Conservation (phyloP, 2,888 invertebrate species). For the Parnassius mnemosyne region DNA sequence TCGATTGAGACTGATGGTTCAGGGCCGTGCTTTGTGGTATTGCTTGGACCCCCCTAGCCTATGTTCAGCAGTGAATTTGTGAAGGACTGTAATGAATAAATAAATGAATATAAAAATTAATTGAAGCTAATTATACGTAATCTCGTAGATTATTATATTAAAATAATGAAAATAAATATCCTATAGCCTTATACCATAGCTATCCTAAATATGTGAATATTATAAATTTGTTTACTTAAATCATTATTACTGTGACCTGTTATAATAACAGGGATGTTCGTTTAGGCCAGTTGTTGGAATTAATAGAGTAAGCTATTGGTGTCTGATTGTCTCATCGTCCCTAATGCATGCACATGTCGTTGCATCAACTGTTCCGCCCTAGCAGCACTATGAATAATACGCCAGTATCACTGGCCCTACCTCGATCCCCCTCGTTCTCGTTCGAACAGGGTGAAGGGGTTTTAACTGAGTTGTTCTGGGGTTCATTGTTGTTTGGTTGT, state of each 20-base stretch:
- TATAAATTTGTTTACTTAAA: background rate
- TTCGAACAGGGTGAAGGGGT: constrained; percentile 15
- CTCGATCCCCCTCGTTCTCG: constrained; percentile 24
- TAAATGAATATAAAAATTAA: too few relatives aligned
- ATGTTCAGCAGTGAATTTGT: too few relatives aligned
- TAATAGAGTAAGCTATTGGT: constrained; percentile 59
- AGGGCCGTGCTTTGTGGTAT: too few relatives aligned
- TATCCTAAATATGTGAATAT: too few relatives aligned
- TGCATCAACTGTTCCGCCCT: constrained; percentile 72
- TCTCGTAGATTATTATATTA: too few relatives aligned
- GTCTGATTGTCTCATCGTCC: constrained; percentile 69
- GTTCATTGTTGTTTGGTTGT: constrained; percentile 54
- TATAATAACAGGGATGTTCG: constrained; percentile 30
- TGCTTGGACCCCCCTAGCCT: too few relatives aligned
- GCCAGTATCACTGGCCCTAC: constrained; percentile 46
- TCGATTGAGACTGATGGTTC: too few relatives aligned
- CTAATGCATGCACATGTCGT: constrained; percentile 79
- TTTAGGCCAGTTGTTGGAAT: constrained; percentile 64
- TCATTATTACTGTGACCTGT: constrained; percentile 19
- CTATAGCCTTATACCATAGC: too few relatives aligned
- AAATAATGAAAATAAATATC: too few relatives aligned
- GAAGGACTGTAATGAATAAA: too few relatives aligned
- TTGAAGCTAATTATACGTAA: too few relatives aligned
- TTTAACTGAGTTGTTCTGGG: constrained; percentile 28
- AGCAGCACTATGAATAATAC: constrained; percentile 58